Evolutionary conservation across 2,888 invertebrate genomes (phyloP).

Genomic region (Stratiomys singularior): DNA sequence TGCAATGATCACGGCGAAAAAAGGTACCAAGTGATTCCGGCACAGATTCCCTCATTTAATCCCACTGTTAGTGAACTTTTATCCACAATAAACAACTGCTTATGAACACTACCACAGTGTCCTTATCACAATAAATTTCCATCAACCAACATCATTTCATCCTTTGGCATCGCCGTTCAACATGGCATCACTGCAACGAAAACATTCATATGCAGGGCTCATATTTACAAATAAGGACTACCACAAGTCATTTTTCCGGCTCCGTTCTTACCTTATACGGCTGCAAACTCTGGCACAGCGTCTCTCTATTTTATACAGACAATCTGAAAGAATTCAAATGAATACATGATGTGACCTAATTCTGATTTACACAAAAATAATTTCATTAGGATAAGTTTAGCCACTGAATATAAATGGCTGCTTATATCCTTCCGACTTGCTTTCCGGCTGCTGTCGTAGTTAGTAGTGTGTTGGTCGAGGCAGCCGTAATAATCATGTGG

Average conservation of each 20-base stretch:
- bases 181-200: neutral
- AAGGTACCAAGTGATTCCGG: too few relatives aligned
- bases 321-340: neutral
- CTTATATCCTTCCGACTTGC: slow-evolving; percentile 22
- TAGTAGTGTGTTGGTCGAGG: too few relatives aligned
- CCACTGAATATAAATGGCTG: slow-evolving; percentile 29
- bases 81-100: slow-evolving; percentile 11
- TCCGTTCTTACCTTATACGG: neutral
- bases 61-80: slow-evolving; percentile 2
- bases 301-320: neutral
- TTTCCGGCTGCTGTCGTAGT: too few relatives aligned
- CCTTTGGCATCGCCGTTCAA: neutral
- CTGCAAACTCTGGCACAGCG: neutral
- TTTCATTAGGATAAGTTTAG: slow-evolving; percentile 32
- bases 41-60: neutral
- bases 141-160: neutral
- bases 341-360: slow-evolving; percentile 30
- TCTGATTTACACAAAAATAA: slow-evolving; percentile 29
- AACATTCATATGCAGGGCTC: neutral
- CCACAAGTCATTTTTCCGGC: neutral
- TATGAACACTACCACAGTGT: neutral
- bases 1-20: too few relatives aligned
- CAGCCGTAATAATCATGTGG: too few relatives aligned
- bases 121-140: slow-evolving; percentile 18
- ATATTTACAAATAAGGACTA: neutral